Percentiles rank a stretch among this genome's conserved stretches.
Conservation (phyloP, 2,888 invertebrate species). For the Labia minor region DNA sequence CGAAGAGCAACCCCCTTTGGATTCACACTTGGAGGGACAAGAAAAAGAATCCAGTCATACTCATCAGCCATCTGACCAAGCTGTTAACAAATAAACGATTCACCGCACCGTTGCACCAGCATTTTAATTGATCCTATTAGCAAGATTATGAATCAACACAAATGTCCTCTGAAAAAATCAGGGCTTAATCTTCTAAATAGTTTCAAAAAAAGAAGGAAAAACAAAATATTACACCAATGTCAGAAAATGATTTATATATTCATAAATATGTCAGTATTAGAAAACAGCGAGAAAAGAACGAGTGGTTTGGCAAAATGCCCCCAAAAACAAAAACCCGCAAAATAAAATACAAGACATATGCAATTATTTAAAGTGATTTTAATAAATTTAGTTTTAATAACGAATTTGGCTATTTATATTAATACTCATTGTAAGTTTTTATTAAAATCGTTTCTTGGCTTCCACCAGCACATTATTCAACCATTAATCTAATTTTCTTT, state of each 20-base stretch:
- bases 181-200: not conserved
- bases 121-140: not conserved
- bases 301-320: not conserved
- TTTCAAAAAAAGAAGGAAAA: not conserved
- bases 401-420: too few relatives aligned
- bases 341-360: not conserved
- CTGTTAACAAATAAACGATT: not conserved
- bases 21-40: not conserved
- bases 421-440: too few relatives aligned
- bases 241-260: slow-evolving; percentile 3
- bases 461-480: too few relatives aligned
- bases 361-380: slow-evolving; percentile 4
- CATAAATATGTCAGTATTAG: not conserved
- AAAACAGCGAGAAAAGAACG: not conserved
- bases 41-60: not conserved
- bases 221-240: not conserved
- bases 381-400: too few relatives aligned
- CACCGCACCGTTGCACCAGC: not conserved
- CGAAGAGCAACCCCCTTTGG: not conserved
- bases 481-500: too few relatives aligned
- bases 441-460: too few relatives aligned
- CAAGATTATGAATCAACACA: not conserved
- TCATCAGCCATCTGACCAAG: not conserved
- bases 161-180: not conserved
- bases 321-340: not conserved